phyloP scores from a whole-genome alignment of 2,113 vertebrate genomes.

The Bungarus multicinctus region DNA sequence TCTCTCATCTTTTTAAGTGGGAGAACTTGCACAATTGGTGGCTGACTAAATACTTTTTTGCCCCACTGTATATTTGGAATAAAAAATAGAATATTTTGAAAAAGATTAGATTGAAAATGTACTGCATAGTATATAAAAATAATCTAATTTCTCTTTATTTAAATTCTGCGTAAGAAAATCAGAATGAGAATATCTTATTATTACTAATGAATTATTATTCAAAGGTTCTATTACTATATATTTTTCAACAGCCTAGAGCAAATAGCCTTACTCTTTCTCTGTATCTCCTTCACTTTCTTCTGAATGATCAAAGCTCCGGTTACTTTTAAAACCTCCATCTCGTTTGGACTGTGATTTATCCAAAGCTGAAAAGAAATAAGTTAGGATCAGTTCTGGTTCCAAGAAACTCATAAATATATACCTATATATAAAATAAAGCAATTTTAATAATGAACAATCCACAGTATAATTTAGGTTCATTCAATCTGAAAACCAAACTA shows the following conservation, averaged over 20 bases:
- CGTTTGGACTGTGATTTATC: constrained; percentile 85
- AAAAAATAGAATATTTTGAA: neutral
- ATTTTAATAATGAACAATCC: neutral
- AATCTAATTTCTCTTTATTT: neutral
- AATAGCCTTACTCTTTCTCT: constrained; percentile 89
- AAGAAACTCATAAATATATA: constrained; percentile 49
- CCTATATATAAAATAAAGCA: constrained; percentile 49
- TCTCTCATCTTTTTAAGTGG: too few species aligned
- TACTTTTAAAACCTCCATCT: constrained; percentile 93
- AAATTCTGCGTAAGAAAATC: neutral
- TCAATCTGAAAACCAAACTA: neutral
- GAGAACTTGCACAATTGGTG: too few species aligned
- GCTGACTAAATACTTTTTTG: too few species aligned
- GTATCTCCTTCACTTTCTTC: constrained; percentile 86
- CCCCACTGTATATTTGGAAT: neutral
- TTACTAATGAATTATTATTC: constrained; percentile 18
- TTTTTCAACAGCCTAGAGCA: constrained; percentile 55
- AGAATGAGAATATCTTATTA: neutral
- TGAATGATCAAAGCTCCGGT: constrained; percentile 88
- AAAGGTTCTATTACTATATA: constrained; percentile 25
- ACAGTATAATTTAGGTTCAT: neutral
- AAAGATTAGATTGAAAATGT: neutral
- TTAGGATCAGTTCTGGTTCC: constrained; percentile 65
- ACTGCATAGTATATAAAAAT: neutral
- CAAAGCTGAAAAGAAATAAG: constrained; percentile 86